Evolutionary conservation across 2,113 vertebrate species (phyloP), one percentile per base, ranked within the genome.

Genomic region (Chrysochloris asiatica): DNA sequence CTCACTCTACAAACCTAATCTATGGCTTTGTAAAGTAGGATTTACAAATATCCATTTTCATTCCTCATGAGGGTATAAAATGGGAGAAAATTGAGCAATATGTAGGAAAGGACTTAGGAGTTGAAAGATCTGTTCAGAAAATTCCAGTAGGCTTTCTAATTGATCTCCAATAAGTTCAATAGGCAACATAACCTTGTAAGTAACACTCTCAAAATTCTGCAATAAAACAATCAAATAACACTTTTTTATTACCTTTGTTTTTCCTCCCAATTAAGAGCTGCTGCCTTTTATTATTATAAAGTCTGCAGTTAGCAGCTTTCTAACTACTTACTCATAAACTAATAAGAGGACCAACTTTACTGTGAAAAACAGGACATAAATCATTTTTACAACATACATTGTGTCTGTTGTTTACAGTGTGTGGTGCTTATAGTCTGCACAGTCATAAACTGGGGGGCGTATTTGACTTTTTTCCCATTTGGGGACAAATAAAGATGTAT

Each of bases 191-290:
- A 54, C 43, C n/a, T 78, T 85, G n/a, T 8, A 59, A 79, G 75
- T 19, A 95, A 24, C 6, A 30, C n/a, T 71, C 79, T 75, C 52
- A 65, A 75, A 78, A 87, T 94, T 93, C 52, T 87, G 21, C 30
- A 82, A 17, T 52, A 21, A 54, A 75, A 95, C 8, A 84, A 48
- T 59, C 45, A 86, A 93, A 91, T 33, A 69, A 77, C 12, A 47
- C 30, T 22, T 71, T n/a, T 56, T 59, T 73, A 85, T 90, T 84
- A 78, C 7, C 41, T 81, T 83, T 89, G 24, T 14, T 75, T 91
- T 90, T 82, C 16, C 50, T 75, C 13, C 17, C 36, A 52, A 33
- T 61, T 89, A 72, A 84, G 78, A 61, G 82, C 56, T 67, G 21
- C 33, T 84, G 28, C 4, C 36, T 89, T 52, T 83, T 83, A 54